A percentile compares a stretch with the other conserved stretches of the same genome.
These are phyloP conservation scores for Sterna hirundo DNA, from an alignment of 2,113 vertebrate species.

Conservation along the genomic window DNA sequence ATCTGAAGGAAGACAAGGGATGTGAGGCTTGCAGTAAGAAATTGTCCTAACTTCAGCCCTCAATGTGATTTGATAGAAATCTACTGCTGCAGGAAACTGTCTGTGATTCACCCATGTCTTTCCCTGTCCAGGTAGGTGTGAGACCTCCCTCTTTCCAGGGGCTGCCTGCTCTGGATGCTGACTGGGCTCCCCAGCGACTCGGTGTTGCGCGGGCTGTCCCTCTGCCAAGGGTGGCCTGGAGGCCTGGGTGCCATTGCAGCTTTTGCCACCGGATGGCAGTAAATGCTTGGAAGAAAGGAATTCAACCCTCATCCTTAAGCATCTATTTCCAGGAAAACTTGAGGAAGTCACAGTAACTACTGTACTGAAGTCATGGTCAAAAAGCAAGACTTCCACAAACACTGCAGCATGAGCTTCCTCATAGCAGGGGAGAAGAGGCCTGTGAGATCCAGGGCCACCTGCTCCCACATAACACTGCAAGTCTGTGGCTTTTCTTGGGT, in stretches of 20 bases:
- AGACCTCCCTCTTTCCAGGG: not conserved
- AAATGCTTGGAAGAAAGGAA: not conserved
- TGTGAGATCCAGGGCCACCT: not conserved
- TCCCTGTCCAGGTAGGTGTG: not conserved
- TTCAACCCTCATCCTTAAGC: accelerated
- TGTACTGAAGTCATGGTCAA: not conserved
- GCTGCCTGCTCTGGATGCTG: not conserved
- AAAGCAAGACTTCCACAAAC: not conserved
- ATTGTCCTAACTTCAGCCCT: accelerated
- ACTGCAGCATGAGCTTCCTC: not conserved
- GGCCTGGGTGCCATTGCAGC: not conserved
- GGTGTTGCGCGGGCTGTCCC: not conserved
- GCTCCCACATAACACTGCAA: not conserved
- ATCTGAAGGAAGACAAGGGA: not conserved
- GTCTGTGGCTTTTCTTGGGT: not conserved
- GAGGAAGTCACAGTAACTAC: accelerated
- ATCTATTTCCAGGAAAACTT: not conserved
- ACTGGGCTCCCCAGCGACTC: not conserved
- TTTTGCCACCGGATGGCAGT: slow-evolving; percentile 43
- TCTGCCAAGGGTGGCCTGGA: not conserved
- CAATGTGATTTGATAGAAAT: accelerated
- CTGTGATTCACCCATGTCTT: not conserved
- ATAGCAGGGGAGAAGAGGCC: accelerated
- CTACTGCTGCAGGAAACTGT: no score
- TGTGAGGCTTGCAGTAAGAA: not conserved